Base-by-base conservation (phyloP, 1,140 invertebrate species). In the Pseudomyrmex concolor region DNA sequence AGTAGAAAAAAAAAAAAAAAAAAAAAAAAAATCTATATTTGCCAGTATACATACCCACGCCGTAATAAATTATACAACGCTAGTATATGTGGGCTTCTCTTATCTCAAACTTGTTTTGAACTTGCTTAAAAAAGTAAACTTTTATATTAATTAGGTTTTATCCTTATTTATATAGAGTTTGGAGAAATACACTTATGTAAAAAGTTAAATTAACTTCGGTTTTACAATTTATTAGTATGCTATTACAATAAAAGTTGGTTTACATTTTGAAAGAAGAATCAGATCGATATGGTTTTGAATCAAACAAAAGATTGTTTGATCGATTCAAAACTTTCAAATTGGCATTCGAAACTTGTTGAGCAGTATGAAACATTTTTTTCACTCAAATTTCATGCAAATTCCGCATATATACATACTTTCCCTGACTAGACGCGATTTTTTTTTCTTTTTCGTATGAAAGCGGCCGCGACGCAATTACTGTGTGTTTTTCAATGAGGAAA, bases 401-500 rank as follows among this genome's bases (percentile, higher is more conserved):
- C 48, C 9, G 7, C n/a, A 12, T 67, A 34, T 48, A n/a, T 34
- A 2, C 55, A 57, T 8, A 48, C 25, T 8, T 34, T 51, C 7
- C 1, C 50, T 2, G 15, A 50, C 68, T 34, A 55, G 25, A 55
- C 54, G 43, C 55, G n/a, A 48, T 2, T 1, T 43, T 34, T 71
- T 80, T 71, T 80, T 60, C 54, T 71, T 80, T 60, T 43, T 50
- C 34, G 76, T 13, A 51, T 34, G n/a, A 78, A 57, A 59, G 76
- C 54, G 55, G 5, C 25, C n/a, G 73, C 62, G 48, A 67, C 22
- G 55, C 48, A 19, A 45, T 82, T 43, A 62, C 60, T 25, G n/a
- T 2, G 68, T 82, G 78, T 82, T 82, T 82, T 82, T 82, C 78
- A 72, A 82, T 82, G 78, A 72, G 78, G 12, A 2, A 63, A 62